These are phyloP conservation scores for Harpagifer antarcticus DNA, from an alignment of 2,797 vertebrate genomes.

Conservation along the genomic window DNA sequence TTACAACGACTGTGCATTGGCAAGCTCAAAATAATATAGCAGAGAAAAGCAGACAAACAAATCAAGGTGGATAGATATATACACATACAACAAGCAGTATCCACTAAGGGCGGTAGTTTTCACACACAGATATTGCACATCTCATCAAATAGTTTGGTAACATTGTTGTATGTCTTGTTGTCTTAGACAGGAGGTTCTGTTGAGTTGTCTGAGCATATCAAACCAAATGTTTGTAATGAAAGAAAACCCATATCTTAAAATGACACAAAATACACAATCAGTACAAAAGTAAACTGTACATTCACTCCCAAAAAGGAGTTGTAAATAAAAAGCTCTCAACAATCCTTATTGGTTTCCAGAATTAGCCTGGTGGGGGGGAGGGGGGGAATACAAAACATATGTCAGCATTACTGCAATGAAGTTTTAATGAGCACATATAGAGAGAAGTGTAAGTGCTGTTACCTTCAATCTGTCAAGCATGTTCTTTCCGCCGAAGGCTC, in stretches of 20 bases:
- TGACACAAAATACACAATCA: neutral
- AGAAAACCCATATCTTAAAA: neutral
- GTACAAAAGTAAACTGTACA: slow-evolving; percentile 54
- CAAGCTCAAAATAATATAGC: slow-evolving; percentile 2
- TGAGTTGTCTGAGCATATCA: neutral
- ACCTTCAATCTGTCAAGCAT: slow-evolving; percentile 61
- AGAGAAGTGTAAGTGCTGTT: neutral
- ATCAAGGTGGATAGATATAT: neutral
- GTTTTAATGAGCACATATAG: neutral
- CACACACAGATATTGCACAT: slow-evolving; percentile 4
- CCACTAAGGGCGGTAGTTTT: slow-evolving; percentile 1
- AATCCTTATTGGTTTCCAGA: slow-evolving; percentile 20
- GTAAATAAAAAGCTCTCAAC: neutral
- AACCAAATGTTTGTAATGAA: neutral
- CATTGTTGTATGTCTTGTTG: no score
- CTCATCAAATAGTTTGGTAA: neutral
- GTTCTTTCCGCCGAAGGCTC: slow-evolving; percentile 59
- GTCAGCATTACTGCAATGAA: neutral
- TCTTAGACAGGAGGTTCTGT: neutral
- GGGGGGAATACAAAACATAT: neutral
- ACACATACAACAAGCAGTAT: neutral
- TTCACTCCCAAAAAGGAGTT: slow-evolving; percentile 69
- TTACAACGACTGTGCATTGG: neutral
- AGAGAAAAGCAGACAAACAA: slow-evolving; percentile 1
- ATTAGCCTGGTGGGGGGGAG: slow-evolving; percentile 19